phyloP scores from a whole-genome alignment of 2,797 vertebrate species.

The Varecia variegata region DNA sequence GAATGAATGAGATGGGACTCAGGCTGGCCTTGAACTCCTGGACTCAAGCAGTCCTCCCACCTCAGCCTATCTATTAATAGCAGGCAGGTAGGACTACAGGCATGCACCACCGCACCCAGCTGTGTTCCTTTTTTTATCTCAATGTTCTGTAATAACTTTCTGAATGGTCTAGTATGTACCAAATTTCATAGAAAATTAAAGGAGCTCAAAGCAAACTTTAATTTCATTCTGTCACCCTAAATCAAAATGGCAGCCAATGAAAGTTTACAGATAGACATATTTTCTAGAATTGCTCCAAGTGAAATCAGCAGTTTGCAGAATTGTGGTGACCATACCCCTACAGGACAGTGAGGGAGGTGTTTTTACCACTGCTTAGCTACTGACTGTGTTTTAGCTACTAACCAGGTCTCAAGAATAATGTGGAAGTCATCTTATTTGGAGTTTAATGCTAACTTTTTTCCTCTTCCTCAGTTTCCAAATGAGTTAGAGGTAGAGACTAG shows the following conservation, averaged over 20 bases:
- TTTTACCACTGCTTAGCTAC: not conserved
- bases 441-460: not conserved
- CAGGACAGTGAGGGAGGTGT: not conserved
- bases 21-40: not conserved
- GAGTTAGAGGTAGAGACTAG: constrained; percentile 7
- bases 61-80: not conserved
- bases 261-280: not conserved
- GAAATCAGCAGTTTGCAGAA: not conserved
- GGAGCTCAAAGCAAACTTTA: not conserved
- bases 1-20: not conserved
- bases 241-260: not conserved
- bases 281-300: not conserved
- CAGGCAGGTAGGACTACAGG: not conserved
- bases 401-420: not conserved
- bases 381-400: not conserved
- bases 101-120: not conserved
- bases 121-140: not conserved
- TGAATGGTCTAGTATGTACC: not conserved
- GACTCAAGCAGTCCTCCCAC: not conserved
- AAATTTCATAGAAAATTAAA: constrained; percentile 28
- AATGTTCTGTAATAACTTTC: not conserved
- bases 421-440: not conserved
- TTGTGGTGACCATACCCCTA: not conserved
- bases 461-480: not conserved
- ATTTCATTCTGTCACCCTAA: not conserved